These are phyloP conservation scores for Epinotia brunnichana DNA, from an alignment of 2,888 invertebrate genomes.

Conservation along the genomic window DNA sequence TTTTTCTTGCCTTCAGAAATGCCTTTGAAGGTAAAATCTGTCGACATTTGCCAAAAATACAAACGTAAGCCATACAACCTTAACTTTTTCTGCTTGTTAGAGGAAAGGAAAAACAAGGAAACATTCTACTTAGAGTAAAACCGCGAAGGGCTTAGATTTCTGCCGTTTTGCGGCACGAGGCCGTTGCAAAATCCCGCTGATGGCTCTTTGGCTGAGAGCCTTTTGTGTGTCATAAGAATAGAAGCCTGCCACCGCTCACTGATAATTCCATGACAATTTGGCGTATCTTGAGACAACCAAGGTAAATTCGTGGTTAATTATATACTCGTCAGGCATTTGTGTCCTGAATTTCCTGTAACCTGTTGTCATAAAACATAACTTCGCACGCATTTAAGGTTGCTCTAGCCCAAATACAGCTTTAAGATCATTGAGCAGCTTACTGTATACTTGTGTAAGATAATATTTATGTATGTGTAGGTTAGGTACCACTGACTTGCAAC, in stretches of 20 bases:
- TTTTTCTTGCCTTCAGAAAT: conserved; percentile 10
- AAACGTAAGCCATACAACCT: conserved; percentile 34
- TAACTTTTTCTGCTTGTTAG: conserved; percentile 33
- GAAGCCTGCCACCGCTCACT: conserved; percentile 5
- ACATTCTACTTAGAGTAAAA: conserved; percentile 32
- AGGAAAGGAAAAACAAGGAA: conserved; percentile 36
- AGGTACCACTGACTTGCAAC: neutral
- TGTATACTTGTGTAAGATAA: no score
- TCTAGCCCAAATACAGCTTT: no score
- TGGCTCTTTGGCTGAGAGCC: conserved; percentile 37
- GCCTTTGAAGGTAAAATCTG: conserved; percentile 30
- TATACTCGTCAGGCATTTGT: no score
- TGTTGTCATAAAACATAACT: no score
- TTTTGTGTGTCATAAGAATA: conserved; percentile 24
- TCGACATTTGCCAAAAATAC: conserved; percentile 18
- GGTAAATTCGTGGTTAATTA: neutral
- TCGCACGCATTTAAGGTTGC: no score
- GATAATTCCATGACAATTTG: conserved; percentile 18
- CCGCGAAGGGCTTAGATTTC: conserved; percentile 39
- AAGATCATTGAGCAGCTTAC: no score
- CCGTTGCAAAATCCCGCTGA: conserved; percentile 34
- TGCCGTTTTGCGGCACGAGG: conserved; percentile 37
- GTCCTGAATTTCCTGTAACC: no score
- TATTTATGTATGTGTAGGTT: neutral
- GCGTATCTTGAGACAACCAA: neutral